A percentile compares a stretch with the other conserved stretches of the same genome.
phyloP scores from a whole-genome alignment of 2,113 vertebrate species.

The Andinoacara biseriatus region DNA sequence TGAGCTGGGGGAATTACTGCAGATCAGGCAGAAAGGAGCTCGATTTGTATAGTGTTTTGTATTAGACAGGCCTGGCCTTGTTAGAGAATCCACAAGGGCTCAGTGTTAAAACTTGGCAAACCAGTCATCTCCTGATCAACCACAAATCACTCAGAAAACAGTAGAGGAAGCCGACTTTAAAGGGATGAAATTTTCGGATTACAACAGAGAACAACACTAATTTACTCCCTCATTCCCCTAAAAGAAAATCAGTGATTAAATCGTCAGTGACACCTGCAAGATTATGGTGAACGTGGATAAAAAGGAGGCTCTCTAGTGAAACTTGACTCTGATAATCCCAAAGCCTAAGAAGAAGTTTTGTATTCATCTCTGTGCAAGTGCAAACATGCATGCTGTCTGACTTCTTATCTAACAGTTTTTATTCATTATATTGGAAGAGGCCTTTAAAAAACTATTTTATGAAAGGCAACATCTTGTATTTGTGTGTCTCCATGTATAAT shows the following conservation, averaged over 20 bases:
- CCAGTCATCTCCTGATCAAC: constrained; percentile 52
- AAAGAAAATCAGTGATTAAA: constrained; percentile 43
- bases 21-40: constrained; percentile 58
- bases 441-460: background rate
- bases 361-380: constrained; percentile 13
- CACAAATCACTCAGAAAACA: constrained; percentile 48
- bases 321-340: constrained; percentile 58
- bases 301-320: constrained; percentile 36
- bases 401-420: constrained; percentile 20
- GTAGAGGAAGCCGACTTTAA: constrained; percentile 30
- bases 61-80: constrained; percentile 69
- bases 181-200: constrained; percentile 46
- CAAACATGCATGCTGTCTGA: constrained; percentile 31
- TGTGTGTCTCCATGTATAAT: background rate
- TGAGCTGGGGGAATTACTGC: constrained; percentile 55
- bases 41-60: constrained; percentile 61
- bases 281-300: constrained; percentile 21
- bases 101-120: constrained; percentile 66
- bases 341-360: constrained; percentile 35
- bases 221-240: constrained; percentile 36
- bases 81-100: constrained; percentile 68
- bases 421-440: constrained; percentile 16
- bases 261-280: constrained; percentile 17
- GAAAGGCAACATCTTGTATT: background rate
- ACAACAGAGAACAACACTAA: constrained; percentile 32